Evolutionary conservation across 2,888 invertebrate species (phyloP), one percentile per base, ranked within the genome.

Genomic region (Xanthorhoe designata): DNA sequence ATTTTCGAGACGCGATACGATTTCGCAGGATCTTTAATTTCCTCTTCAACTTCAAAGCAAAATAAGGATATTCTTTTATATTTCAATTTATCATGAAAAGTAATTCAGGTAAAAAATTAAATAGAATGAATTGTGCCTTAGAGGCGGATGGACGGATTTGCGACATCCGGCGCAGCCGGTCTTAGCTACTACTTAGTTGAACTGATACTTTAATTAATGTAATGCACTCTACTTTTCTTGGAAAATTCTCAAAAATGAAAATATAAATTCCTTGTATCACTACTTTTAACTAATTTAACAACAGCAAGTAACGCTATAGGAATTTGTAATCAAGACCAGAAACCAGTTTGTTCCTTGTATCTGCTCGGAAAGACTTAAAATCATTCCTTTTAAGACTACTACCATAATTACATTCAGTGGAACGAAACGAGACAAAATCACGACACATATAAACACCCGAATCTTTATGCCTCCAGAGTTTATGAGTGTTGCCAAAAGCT

Each of bases 141-240:
- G 68, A 70, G 75, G 67, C 76, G 67, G 64, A 70, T 67, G 68
- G 68, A 72, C 75, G 87, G 87, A 85, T 87, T 88, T 86, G 74
- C 73, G 74, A 71, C 74, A 66, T 75, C 74, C 77, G 71, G 73
- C 70, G 75, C 56, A 63, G 57, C 52, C n/a, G 61, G 61, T 64
- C 38, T 64, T 66, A 71, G 61, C 63, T 49, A 45, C 51, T 65
- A 54, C 58, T 59, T 59, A 49, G 24, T 29, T 38, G 35, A 58
- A 49, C 47, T 57, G 38, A 45, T 57, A 52, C 47, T 55, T 64
- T 64, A 55, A 59, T 64, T 59, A 59, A 52, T 42, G 38, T 13
- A 13, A 42, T 42, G 13, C 13, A 13, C 38, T 42, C 38, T 42
- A 42, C 35, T 9, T 9, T 35, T 42, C 38, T 9, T 42, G 38